phyloP scores from a whole-genome alignment of 2,797 vertebrate species.

The Gephyroberyx darwinii region DNA sequence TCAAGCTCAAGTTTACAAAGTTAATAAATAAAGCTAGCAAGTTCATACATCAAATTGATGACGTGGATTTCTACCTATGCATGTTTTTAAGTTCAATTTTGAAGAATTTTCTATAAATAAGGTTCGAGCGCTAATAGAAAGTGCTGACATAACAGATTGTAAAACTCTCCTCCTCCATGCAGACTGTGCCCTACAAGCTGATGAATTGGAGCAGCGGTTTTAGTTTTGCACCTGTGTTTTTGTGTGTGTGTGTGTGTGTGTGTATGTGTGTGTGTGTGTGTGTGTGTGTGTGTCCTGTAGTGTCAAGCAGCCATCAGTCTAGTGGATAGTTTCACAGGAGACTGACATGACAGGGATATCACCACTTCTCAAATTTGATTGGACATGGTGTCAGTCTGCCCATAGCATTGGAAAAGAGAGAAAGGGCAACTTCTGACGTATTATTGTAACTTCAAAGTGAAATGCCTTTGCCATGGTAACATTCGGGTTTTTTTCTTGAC shows the following conservation, averaged over 20 bases:
- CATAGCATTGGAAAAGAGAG: conserved; percentile 10
- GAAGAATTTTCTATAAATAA: conserved; percentile 14
- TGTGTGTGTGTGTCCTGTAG: conserved; percentile 2
- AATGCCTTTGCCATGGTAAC: not conserved
- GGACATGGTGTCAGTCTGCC: conserved; percentile 21
- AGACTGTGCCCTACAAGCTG: conserved; percentile 35
- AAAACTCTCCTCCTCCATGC: conserved; percentile 23
- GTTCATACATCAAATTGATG: conserved; percentile 34
- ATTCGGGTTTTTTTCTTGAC: not conserved
- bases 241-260: conserved; percentile 13
- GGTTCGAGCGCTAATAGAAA: conserved; percentile 19
- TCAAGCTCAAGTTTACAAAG: not conserved
- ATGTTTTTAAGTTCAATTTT: conserved; percentile 20
- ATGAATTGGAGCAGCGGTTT: conserved; percentile 42
- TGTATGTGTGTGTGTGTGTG: conserved; percentile 4
- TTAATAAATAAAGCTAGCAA: not conserved
- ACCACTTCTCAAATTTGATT: conserved; percentile 35
- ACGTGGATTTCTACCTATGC: conserved; percentile 10
- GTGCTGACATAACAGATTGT: conserved; percentile 33
- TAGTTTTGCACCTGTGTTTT: conserved; percentile 57
- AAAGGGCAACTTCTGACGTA: conserved; percentile 6
- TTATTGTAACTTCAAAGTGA: conserved; percentile 12
- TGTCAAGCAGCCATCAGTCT: conserved; percentile 24
- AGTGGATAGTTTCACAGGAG: conserved; percentile 8
- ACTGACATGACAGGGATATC: conserved; percentile 44